Evolutionary conservation across 2,888 invertebrate species (phyloP), one percentile per base, ranked within the genome.

Genomic region (Acleris sparsana): DNA sequence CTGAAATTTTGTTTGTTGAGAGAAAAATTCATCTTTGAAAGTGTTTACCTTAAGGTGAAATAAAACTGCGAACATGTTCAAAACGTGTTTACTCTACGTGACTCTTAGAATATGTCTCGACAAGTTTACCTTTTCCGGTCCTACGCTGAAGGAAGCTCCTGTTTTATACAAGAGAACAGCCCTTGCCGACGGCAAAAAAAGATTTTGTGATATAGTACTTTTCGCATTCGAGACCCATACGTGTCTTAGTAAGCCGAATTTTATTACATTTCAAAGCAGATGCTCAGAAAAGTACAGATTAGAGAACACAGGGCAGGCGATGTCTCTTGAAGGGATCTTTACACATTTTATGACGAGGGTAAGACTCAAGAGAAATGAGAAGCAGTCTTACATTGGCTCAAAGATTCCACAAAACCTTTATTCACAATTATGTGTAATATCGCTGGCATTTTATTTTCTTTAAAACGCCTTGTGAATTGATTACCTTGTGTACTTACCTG

Each of bases 251-350:
- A 89, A 91, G 89, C 84, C 87, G 88, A 86, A 87, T 88, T 90
- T 91, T 92, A 91, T 91, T 89, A 85, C 89, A 75, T 82, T 82
- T 87, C 83, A 86, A 87, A 85, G 82, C 77, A 82, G 76, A 82
- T 80, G 78, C 82, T 84, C 79, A 81, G 79, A 80, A 84, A 85
- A 82, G 80, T 82, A 83, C 80, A 86, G 83, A 87, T 85, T 86
- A 86, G 81, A 80, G 76, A 80, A 75, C 72, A 82, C 75, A 84
- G 84, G 82, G 76, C 72, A 73, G 78, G 76, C 73, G 76, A 77
- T 79, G 80, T 79, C 79, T 81, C 75, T 76, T 76, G 78, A 77
- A 78, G 72, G 69, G 72, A 72, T 69, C 70, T 72, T 73, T 69
- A 68, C 73, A 70, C 63, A 51, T 56, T 60, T 59, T 53, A 33